phyloP scores from a whole-genome alignment of 2,113 vertebrate species.

The Ammodytes dubius region DNA sequence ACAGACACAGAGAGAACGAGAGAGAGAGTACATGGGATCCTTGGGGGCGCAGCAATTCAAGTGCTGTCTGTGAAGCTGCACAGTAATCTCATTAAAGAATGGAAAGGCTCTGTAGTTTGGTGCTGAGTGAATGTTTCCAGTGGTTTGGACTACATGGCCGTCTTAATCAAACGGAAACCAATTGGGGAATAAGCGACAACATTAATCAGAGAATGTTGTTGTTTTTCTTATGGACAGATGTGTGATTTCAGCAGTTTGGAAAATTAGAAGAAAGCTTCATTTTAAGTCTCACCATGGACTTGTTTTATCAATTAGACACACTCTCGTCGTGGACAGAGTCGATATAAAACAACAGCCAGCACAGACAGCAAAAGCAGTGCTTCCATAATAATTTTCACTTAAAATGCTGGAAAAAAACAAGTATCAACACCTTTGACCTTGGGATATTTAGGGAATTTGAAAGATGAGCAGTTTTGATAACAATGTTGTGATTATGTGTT shows the following conservation, averaged over 20 bases:
- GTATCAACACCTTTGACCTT: neutral
- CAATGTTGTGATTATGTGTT: neutral
- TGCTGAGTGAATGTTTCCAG: conserved; percentile 45
- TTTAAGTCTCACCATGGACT: conserved; percentile 10
- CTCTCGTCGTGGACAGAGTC: conserved; percentile 14
- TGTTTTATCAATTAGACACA: conserved; percentile 30
- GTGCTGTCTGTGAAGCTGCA: conserved; percentile 67
- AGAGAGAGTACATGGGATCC: conserved; percentile 55
- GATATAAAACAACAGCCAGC: neutral
- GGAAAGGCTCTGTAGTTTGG: conserved; percentile 43
- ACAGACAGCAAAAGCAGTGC: neutral
- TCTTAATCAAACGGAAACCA: conserved; percentile 32
- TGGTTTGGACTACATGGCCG: conserved; percentile 33
- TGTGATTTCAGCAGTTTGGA: conserved; percentile 25
- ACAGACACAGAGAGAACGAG: conserved; percentile 58
- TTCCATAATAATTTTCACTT: neutral
- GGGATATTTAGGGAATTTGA: neutral
- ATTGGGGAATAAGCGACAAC: conserved; percentile 21
- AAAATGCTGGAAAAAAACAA: neutral
- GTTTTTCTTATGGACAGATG: conserved; percentile 7
- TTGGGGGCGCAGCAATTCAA: conserved; percentile 65
- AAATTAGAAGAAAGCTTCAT: conserved; percentile 34
- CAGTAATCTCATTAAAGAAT: conserved; percentile 67
- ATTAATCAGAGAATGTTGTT: conserved; percentile 23
- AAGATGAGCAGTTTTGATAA: neutral